These are phyloP conservation scores for Anagyrus pseudococci DNA, from an alignment of 2,888 invertebrate species.

Conservation along the genomic window DNA sequence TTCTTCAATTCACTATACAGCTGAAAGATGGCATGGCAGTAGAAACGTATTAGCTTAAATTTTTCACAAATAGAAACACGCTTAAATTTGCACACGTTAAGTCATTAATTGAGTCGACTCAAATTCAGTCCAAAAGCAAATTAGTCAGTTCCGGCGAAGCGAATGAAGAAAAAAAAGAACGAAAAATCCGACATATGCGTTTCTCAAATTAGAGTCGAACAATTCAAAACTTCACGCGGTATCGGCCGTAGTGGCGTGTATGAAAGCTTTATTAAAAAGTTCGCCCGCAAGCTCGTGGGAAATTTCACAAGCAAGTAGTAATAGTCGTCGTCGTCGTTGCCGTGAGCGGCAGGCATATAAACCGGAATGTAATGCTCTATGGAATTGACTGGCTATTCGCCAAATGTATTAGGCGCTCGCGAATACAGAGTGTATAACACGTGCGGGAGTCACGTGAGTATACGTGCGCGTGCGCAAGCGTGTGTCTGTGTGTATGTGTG, in stretches of 20 bases:
- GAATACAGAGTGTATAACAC: neutral
- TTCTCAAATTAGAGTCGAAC: conserved; percentile 11
- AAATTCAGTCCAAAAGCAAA: too few species aligned
- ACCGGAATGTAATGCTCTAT: conserved; percentile 28
- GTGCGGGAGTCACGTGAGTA: neutral
- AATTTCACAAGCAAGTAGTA: conserved; percentile 20
- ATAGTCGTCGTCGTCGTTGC: too few species aligned
- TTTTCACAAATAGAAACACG: too few species aligned
- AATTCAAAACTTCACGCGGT: conserved; percentile 21
- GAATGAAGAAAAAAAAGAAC: too few species aligned
- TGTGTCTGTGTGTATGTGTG: conserved; percentile 4
- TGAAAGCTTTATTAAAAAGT: conserved; percentile 34
- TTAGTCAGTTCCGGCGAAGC: too few species aligned
- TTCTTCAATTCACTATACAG: too few species aligned
- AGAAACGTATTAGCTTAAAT: too few species aligned
- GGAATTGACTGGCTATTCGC: conserved; percentile 30
- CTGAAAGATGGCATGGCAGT: too few species aligned
- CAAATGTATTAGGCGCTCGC: conserved; percentile 21
- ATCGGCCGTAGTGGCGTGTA: conserved; percentile 1
- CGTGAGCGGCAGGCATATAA: neutral
- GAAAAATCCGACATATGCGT: too few species aligned
- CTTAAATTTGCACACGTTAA: too few species aligned
- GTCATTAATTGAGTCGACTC: too few species aligned
- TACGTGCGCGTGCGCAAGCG: conserved; percentile 1
- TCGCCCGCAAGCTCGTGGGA: neutral